phyloP scores from a whole-genome alignment of 2,888 invertebrate genomes.

The Drosophila borealis region DNA sequence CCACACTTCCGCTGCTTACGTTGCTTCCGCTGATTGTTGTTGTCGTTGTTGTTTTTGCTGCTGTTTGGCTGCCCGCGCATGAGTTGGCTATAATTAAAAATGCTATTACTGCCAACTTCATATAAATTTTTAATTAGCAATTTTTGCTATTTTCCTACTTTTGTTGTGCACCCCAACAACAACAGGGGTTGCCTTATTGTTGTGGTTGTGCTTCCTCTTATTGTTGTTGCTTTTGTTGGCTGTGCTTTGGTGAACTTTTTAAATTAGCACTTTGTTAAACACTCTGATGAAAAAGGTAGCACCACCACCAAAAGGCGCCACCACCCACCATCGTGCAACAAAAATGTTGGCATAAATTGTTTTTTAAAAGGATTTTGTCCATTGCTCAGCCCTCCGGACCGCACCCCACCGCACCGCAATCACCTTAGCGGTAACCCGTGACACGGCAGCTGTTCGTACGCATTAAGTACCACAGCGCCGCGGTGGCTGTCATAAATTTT shows the following conservation, averaged over 20 bases:
- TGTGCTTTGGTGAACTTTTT: constrained; percentile 75
- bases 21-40: constrained; percentile 56
- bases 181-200: constrained; percentile 40
- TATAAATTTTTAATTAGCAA: constrained; percentile 84
- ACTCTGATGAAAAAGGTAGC: constrained; percentile 77
- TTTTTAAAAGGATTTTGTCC: constrained; percentile 80
- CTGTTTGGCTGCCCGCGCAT: constrained; percentile 67
- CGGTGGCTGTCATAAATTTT: constrained; percentile 73
- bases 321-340: constrained; percentile 3
- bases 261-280: constrained; percentile 84
- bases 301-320: constrained; percentile 22
- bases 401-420: constrained; percentile 3
- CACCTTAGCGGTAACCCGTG: constrained; percentile 55
- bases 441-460: constrained; percentile 74
- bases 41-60: constrained; percentile 26
- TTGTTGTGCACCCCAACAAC: constrained; percentile 54
- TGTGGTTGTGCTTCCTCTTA: constrained; percentile 46
- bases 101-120: constrained; percentile 84
- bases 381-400: constrained; percentile 35
- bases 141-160: constrained; percentile 84
- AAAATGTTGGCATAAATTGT: constrained; percentile 74
- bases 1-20: constrained; percentile 71
- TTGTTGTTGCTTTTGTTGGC: constrained; percentile 40
- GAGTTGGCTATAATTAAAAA: constrained; percentile 83
- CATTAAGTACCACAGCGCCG: constrained; percentile 64